Base-by-base conservation (phyloP, 1,140 invertebrate genomes). In the Drosophila pachea region DNA sequence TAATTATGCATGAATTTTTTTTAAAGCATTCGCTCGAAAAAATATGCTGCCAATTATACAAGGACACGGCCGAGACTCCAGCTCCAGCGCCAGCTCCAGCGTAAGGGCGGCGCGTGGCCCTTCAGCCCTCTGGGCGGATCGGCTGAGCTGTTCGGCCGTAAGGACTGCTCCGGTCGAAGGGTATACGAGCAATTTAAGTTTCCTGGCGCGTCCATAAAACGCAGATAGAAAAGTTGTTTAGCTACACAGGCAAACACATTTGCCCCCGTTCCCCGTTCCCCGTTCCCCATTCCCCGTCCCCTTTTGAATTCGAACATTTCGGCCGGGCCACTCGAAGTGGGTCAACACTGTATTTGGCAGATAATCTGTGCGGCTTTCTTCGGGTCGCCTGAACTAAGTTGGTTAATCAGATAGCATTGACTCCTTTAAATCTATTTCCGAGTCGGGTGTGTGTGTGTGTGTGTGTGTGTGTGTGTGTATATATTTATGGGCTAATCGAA, bases 1-100 rank as follows among this genome's bases (percentile, higher is more conserved):
- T 71, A 74, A 74, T 74, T 74, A 74, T 74, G 72, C 68, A 74
- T 71, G 72, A 74, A 67, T 71, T 74, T 66, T 71, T 66, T 22
- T 22, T 22, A 2, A 3, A 67, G 68, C 32, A 32, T 32, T 43
- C 14, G 16, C 33, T 52, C 54, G 56, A 62, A 16, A 22, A 54
- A 61, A 67, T 49, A 60, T 53, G 59, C 56, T 67, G n/a, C 36
- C 64, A 53, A 68, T 68, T 70, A 70, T 59, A 70, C 62, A 66
- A 54, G 62, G 29, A 59, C 49, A 38, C 62, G 54, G 35, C 38
- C 33, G 42, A 59, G 22, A 38, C 40, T 56, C 43, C 4, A 63
- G 40, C 6, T 36, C 6, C 35, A 35, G 33, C 4, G 4, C 33
- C 49, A 53, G 50, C 53, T 63, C 59, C 36, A 11, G 22, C 22